phyloP scores from a whole-genome alignment of 2,888 invertebrate species.

The Microchrysa polita region DNA sequence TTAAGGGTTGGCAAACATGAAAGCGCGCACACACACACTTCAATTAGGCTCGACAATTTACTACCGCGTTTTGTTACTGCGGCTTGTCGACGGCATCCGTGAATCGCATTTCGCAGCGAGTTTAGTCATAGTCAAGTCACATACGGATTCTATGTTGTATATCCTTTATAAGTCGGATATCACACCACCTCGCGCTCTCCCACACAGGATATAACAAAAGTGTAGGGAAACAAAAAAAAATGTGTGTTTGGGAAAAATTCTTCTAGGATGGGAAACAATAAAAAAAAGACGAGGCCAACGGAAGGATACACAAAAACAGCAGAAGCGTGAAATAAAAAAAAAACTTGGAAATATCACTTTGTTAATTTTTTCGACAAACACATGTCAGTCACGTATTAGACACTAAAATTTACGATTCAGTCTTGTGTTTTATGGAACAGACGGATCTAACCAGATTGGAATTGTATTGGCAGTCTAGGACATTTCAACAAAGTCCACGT shows the following conservation, averaged over 20 bases:
- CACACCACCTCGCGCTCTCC: no score
- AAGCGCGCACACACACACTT: constrained; percentile 35
- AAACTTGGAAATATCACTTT: constrained; percentile 25
- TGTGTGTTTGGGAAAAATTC: no score
- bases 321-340: constrained; percentile 17
- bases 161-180: no score
- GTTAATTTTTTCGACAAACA: constrained; percentile 24
- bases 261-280: not conserved
- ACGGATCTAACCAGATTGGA: no score
- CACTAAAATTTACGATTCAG: constrained; percentile 27
- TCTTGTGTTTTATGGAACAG: not conserved
- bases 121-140: no score
- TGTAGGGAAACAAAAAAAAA: no score
- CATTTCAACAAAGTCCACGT: no score
- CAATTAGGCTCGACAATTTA: constrained; percentile 33
- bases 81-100: not conserved
- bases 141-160: no score
- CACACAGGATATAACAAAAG: no score
- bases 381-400: constrained; percentile 39
- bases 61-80: not conserved
- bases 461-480: no score
- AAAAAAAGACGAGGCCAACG: not conserved
- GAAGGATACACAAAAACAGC: not conserved
- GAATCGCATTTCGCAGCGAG: not conserved
- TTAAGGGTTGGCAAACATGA: constrained; percentile 27